Base-by-base conservation (phyloP, 2,888 invertebrate species). In the Heliconius ethilla region DNA sequence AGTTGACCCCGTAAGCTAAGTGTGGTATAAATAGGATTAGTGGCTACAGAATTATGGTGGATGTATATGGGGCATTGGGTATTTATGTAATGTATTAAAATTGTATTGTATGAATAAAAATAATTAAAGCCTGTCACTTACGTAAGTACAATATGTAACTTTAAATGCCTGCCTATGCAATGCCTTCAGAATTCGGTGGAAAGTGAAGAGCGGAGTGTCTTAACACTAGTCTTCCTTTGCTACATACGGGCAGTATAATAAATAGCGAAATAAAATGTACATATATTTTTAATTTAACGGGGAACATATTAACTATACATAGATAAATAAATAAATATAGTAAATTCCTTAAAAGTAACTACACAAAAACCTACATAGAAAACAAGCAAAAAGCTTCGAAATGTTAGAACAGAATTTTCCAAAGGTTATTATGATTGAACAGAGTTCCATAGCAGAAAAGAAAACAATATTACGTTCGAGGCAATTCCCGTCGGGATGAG, bases 401-500 rank as follows among this genome's bases (percentile, higher is more conserved):
- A 63, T 74, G 74, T 65, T 55, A 66, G 59, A 76, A 77, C 45
- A 75, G 76, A 75, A 72, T 78, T 86, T 86, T 86, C 86, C 86
- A 88, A 87, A 83, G 86, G 88, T 89, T 89, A 72, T 72, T 72
- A 89, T 81, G 79, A 79, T 78, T 76, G 78, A 79, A 75, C 69
- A 59, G 76, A 79, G 75, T 78, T 79, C 78, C 76, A 63, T 76
- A 65, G 81, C 76, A 79, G 79, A 75, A 81, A 81, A 81, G 81
- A 79, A 81, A 81, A 81, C 79, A 81, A 80, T 80, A 80, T 80
- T 80, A 80, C 80, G 78, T 76, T 81, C 75, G 78, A 75, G 73
- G 79, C 78, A 75, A 81, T 81, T 81, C 81, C 81, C 81, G 75
- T 51, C 76, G 81, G 81, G 81, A 81, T 79, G 81, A 75, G 78